Percentiles rank a stretch among this genome's conserved stretches.
These are phyloP conservation scores for Buphagus erythrorhynchus DNA, from an alignment of 2,797 vertebrate species.

Conservation along the genomic window DNA sequence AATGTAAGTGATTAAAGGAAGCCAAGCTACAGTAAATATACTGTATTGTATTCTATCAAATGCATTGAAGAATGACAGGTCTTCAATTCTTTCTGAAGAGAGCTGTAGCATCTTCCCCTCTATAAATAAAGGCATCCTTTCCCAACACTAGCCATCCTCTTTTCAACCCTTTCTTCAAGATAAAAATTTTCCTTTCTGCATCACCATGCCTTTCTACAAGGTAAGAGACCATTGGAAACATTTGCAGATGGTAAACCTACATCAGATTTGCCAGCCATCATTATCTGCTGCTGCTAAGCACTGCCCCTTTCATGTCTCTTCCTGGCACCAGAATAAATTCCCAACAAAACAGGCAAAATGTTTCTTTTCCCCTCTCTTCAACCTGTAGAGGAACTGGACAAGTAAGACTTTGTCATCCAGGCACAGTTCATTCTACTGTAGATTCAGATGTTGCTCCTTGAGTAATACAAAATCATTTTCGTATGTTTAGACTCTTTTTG, in stretches of 20 bases:
- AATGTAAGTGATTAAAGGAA: not conserved
- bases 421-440: not conserved
- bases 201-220: not conserved
- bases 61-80: not conserved
- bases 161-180: not conserved
- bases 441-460: not conserved
- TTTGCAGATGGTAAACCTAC: not conserved
- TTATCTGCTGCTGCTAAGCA: not conserved
- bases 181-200: not conserved
- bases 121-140: not conserved
- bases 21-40: not conserved
- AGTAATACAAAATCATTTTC: not conserved
- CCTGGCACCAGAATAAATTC: not conserved
- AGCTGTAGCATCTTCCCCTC: not conserved
- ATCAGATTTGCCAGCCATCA: not conserved
- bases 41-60: fast-evolving
- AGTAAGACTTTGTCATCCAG: not conserved
- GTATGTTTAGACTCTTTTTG: not conserved
- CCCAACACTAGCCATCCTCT: not conserved
- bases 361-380: not conserved
- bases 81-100: not conserved
- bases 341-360: not conserved
- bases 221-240: not conserved
- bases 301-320: not conserved
- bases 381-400: not conserved